Evolutionary conservation across 2,888 invertebrate species (phyloP).

Genomic region (Eueremaeus valkanovi): DNA sequence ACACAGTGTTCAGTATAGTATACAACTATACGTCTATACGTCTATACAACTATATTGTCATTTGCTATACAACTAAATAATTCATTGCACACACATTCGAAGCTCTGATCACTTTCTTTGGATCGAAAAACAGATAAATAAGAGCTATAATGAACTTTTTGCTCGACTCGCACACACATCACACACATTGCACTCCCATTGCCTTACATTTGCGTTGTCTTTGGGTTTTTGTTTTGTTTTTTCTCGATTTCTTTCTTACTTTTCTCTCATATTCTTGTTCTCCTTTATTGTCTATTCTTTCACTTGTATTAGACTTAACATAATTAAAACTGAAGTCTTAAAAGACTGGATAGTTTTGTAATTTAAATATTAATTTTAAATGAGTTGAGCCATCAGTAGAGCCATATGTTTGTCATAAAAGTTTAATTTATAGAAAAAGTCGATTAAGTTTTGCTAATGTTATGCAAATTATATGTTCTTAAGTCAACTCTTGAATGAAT

Average conservation of each 20-base stretch:
- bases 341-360: not conserved
- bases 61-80: constrained; percentile 36
- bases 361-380: constrained; percentile 37
- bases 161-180: constrained; percentile 2
- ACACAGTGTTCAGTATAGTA: no score
- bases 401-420: constrained; percentile 20
- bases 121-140: constrained; percentile 29
- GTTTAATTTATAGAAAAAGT: constrained; percentile 36
- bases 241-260: constrained; percentile 3
- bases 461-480: constrained; percentile 34
- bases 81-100: constrained; percentile 31
- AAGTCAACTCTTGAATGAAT: constrained; percentile 30
- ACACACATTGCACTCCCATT: not conserved
- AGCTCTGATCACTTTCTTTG: constrained; percentile 35
- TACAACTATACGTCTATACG: no score
- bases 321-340: constrained; percentile 1
- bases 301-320: constrained; percentile 13
- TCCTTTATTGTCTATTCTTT: constrained; percentile 13
- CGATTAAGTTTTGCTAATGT: constrained; percentile 28
- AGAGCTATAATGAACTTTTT: constrained; percentile 36
- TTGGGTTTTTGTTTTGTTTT: constrained; percentile 5
- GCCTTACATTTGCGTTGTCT: not conserved
- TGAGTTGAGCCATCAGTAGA: constrained; percentile 30
- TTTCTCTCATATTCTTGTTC: constrained; percentile 6
- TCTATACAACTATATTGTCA: constrained; percentile 34